Conservation (phyloP, 64 coral and sea anemone genomes). For the Montipora cactus region DNA sequence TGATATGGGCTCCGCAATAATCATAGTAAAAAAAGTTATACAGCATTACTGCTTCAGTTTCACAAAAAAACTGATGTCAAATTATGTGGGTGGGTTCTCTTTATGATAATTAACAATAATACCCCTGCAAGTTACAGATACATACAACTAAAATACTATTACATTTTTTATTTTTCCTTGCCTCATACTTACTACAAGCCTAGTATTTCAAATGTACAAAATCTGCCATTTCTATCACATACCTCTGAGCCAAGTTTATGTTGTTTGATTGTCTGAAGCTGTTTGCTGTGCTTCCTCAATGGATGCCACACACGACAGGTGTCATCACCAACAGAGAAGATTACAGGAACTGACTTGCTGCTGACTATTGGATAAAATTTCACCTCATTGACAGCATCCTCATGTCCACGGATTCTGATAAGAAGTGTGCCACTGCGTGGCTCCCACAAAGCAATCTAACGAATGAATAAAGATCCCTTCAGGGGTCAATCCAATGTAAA, state of each 20-base stretch:
- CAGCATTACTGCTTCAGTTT: too few species aligned
- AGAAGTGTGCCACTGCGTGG: conserved; percentile 85
- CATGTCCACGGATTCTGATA: conserved; percentile 75
- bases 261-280: conserved; percentile 76
- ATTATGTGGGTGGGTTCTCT: too few species aligned
- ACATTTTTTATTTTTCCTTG: too few species aligned
- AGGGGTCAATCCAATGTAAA: not conserved
- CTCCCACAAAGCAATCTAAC: conserved; percentile 86
- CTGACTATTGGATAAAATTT: conserved; percentile 80
- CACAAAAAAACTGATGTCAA: too few species aligned
- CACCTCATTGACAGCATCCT: conserved; percentile 76
- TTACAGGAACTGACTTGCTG: conserved; percentile 75
- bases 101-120: too few species aligned
- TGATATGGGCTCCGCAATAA: too few species aligned
- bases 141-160: too few species aligned
- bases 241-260: conserved; percentile 84
- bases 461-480: not conserved
- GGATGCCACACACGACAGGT: conserved; percentile 89
- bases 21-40: too few species aligned
- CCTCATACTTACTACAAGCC: too few species aligned
- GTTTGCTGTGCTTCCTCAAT: conserved; percentile 81
- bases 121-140: too few species aligned
- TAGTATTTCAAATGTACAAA: not conserved
- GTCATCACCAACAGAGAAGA: conserved; percentile 78
- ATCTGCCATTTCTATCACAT: not conserved